Conservation (phyloP, 2,888 invertebrate species). For the Andrena camellia region DNA sequence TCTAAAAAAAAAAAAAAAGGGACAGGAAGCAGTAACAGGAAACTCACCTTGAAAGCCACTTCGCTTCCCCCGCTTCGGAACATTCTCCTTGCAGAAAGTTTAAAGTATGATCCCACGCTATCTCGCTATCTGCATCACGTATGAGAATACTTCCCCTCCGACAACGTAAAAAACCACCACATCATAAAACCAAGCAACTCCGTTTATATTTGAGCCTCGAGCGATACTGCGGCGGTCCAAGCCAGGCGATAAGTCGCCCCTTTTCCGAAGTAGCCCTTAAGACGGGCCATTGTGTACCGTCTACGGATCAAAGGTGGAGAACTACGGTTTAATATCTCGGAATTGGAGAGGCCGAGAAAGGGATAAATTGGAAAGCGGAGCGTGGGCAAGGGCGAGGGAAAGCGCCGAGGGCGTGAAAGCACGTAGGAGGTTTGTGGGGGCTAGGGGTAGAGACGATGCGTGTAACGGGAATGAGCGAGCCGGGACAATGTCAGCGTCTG, state of each 20-base stretch:
- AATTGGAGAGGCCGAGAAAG: constrained; percentile 53
- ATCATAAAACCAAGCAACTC: no score
- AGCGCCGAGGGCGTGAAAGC: constrained; percentile 65
- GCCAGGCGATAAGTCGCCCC: no score
- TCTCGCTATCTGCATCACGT: no score
- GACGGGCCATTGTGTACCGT: constrained; percentile 53
- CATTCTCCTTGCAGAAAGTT: not conserved
- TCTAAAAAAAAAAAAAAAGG: no score
- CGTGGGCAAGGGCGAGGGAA: constrained; percentile 44
- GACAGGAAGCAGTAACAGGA: constrained; percentile 11
- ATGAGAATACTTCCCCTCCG: no score
- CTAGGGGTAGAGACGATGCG: not conserved
- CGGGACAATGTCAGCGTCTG: constrained; percentile 65
- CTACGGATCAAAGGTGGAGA: constrained; percentile 61
- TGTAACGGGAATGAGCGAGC: constrained; percentile 29
- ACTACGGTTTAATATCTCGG: constrained; percentile 67
- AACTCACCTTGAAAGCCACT: constrained; percentile 11
- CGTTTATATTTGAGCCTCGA: no score
- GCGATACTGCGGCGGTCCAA: no score
- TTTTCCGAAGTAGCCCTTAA: constrained; percentile 26
- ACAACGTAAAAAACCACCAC: no score
- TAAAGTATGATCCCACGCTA: not conserved
- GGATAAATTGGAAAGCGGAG: constrained; percentile 70
- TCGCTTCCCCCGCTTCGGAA: not conserved
- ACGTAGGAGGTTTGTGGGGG: constrained; percentile 11